Evolutionary conservation across 2,888 invertebrate species (phyloP), one percentile per base, ranked within the genome.

Genomic region (Pyrrhosoma nymphula): DNA sequence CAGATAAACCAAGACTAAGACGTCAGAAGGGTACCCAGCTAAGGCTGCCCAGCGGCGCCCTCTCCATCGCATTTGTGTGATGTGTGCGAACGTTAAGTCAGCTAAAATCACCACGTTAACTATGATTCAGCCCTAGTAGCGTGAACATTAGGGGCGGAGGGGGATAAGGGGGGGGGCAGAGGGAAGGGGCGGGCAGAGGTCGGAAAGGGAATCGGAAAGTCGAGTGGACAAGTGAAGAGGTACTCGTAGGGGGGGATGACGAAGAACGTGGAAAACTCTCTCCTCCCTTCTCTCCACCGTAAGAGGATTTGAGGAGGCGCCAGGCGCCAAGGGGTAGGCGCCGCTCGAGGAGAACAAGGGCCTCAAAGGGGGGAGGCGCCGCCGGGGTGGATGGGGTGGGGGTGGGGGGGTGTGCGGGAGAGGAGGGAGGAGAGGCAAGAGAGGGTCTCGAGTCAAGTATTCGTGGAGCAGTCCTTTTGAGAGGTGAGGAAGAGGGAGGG

Each of bases 251-350:
- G 35, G 16, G 82, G 18, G 35, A 16, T 1, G 35, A 16, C 35
- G 35, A n/a, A 60, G n/a, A 82, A 30, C 26, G 69, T 23, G 69
- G 26, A 69, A 69, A 69, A n/a, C 69, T 69, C 69, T 26, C 69
- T 12, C 26, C 69, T 26, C 23, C n/a, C 8, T 8, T 47, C 47
- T 69, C 26, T 23, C 69, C 26, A 1, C 6, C 82, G 35, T 82
- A 82, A 82, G 82, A 82, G 82, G 82, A 82, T 82, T 82, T 6
- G 82, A 82, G 82, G 82, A 82, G 82, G 35, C 82, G 82, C 82
- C 30, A 35, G 82, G 82, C 30, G 82, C 35, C 35, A 35, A n/a
- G 69, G 30, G 82, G 82, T 35, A 82, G 82, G 35, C 82, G 82
- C 82, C 18, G 18, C 10, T 14, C 82, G 82, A 82, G 82, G 35